Base-by-base conservation (phyloP, 2,113 vertebrate species). In the Pteronura brasiliensis region DNA sequence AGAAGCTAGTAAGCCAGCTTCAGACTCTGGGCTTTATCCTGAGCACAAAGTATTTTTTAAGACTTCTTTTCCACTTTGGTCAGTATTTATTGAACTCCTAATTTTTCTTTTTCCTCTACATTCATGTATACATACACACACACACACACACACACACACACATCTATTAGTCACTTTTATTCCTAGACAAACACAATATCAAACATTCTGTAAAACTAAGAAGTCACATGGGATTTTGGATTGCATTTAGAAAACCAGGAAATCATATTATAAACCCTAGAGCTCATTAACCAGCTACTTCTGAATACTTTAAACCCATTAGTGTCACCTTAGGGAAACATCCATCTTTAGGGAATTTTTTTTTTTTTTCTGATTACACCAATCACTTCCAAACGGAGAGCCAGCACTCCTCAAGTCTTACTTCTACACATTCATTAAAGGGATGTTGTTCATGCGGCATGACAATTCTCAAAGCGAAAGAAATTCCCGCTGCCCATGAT, bases 321-420 rank as follows among this genome's bases (percentile, higher is more conserved):
- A 89, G 61, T 59, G 88, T 69, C n/a, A 52, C 25, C 85, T 55
- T 47, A 61, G 42, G 27, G 42, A 81, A 79, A n/a, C 2, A 11
- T 74, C 82, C 2, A 11, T 69, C 65, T 21, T 79, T 29, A 79
- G 82, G 72, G 86, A 72, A 36, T 42, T 49, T 82, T 49, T 74
- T 39, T 59, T 69, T 39, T 74, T 39, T 59, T 69, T 39, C 89
- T 91, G 18, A 95, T 74, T 76, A 36, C 36, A 74, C 27, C 82
- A 87, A 69, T 77, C 65, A 87, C 63, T 96, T 96, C 72, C 83
- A 94, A 95, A 21, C 27, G 77, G 91, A 90, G 72, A 95, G 77
- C 27, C 76, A 77, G 14, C 23, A 23, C 87, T 97, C 59, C 59
- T 82, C 65, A 91, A n/a, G 27, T 76, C 88, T 86, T 93, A 61